These are phyloP conservation scores for Crypturellus undulatus DNA, from an alignment of 2,113 vertebrate species.

Conservation along the genomic window DNA sequence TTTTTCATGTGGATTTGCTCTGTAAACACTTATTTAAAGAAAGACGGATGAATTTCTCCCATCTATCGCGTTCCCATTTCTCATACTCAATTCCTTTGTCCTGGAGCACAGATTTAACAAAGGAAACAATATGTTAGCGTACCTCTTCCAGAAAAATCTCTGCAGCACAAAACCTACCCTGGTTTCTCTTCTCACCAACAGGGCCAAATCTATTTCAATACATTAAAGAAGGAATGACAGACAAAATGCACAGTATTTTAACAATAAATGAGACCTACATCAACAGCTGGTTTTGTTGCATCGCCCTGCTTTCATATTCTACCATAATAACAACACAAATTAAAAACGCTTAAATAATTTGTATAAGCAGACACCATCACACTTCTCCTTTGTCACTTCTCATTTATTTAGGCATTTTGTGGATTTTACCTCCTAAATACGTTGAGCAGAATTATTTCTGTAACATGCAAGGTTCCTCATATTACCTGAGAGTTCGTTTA, in stretches of 20 bases:
- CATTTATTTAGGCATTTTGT: background rate
- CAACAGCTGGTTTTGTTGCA: background rate
- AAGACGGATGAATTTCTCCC: background rate
- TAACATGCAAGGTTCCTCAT: background rate
- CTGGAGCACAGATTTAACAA: background rate
- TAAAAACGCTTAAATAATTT: background rate
- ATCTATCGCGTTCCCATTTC: background rate
- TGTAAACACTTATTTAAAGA: background rate
- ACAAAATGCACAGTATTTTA: background rate
- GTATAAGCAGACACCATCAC: background rate
- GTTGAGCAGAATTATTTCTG: background rate
- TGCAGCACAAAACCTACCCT: background rate
- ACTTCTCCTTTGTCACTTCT: background rate
- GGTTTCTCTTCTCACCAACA: background rate
- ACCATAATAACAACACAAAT: background rate
- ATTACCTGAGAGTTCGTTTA: background rate
- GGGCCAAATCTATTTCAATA: fast-evolving
- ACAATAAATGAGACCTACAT: background rate
- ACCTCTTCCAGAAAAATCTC: background rate
- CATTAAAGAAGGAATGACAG: background rate
- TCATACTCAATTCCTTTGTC: background rate
- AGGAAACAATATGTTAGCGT: background rate
- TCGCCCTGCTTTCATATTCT: background rate
- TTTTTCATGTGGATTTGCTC: conserved; percentile 4
- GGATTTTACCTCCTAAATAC: background rate